These are phyloP conservation scores for Tiliqua scincoides DNA, from an alignment of 2,113 vertebrate species.

Conservation along the genomic window DNA sequence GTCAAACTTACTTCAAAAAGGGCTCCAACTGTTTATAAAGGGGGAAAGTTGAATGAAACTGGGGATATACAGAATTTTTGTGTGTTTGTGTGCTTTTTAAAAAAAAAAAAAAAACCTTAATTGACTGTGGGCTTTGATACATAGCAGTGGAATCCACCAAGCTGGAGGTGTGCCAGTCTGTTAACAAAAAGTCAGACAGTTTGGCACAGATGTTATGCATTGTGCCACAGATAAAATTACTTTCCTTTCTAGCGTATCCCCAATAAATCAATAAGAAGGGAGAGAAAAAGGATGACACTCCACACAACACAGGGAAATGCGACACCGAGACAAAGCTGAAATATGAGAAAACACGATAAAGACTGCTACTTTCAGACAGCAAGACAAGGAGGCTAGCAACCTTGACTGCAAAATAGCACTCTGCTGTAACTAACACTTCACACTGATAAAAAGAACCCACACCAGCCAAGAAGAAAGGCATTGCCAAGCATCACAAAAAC, in stretches of 20 bases:
- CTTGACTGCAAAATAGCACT: neutral
- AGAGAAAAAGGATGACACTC: conserved; percentile 19
- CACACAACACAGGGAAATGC: conserved; percentile 44
- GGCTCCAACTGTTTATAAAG: neutral
- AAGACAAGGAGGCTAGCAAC: conserved; percentile 23
- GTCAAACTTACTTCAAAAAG: neutral
- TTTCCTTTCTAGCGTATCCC: neutral
- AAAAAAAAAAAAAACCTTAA: neutral
- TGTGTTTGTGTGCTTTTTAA: neutral
- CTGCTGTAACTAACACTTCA: conserved; percentile 39
- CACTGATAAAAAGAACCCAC: conserved; percentile 19
- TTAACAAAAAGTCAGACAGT: neutral
- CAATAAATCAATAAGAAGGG: neutral
- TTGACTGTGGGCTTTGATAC: neutral
- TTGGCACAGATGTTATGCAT: neutral
- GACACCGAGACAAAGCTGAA: conserved; percentile 24
- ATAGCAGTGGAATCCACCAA: neutral
- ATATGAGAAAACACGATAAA: conserved; percentile 53
- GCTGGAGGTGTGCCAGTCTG: neutral
- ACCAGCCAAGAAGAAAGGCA: neutral
- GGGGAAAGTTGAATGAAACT: neutral
- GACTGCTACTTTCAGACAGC: neutral
- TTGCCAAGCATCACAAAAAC: neutral
- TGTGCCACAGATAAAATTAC: neutral
- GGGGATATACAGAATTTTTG: neutral